These are phyloP conservation scores for Mus musculus DNA, from an alignment of 2,113 vertebrate species.

Conservation along the genomic window GRCm39 chr3:53659001-53659500, in stretches of 20 bases:
- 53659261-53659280: not conserved
- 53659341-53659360: too few relatives aligned
- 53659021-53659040: too few relatives aligned
- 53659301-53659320: not conserved
- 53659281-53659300: not conserved
- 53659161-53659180: not conserved
- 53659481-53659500: not conserved
- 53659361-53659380: not conserved
- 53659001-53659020: not conserved
- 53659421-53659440: not conserved
- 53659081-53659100: not conserved
- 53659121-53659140: not conserved
- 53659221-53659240: not conserved
- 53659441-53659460: constrained; percentile 33
- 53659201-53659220: not conserved
- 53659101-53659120: not conserved
- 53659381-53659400: not conserved
- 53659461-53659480: not conserved
- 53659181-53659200: not conserved
- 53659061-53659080: not conserved
- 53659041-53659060: not conserved
- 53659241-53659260: not conserved
- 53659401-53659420: not conserved
- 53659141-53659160: not conserved
- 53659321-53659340: not conserved